Base-by-base conservation (phyloP, 2,888 invertebrate species). In the Cartodere bifasciata region DNA sequence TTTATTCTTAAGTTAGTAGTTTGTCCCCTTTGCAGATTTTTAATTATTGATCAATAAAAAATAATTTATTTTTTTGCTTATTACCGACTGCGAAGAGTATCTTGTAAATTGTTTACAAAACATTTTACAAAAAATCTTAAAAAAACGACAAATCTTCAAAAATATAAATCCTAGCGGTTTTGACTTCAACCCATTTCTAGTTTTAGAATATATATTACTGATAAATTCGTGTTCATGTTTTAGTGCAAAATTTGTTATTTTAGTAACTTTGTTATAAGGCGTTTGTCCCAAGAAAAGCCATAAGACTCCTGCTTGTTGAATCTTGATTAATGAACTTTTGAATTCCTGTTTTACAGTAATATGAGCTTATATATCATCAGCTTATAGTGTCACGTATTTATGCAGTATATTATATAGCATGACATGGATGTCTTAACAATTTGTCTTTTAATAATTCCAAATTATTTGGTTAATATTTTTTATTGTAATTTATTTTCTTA, bases 271-370 rank as follows among this genome's bases (percentile, higher is more conserved):
- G 40, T 41, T 42, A 33, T 32, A 33, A 36, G 32, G 33, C 43
- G 38, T 37, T 39, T 40, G 35, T 38, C 39, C 40, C 16, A 15
- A 36, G 40, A 40, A n/a, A n/a, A n/a, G n/a, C n/a, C n/a, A n/a
- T n/a, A n/a, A n/a, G n/a, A 41, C 45, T 34, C 42, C 35, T 44
- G 43, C 44, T 42, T 37, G 42, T 45, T 44, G 45, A 44, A 45
- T 41, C 43, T 42, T 46, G 48, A 48, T 47, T 45, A 47, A 48
- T 46, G 45, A 44, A 46, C 42, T 44, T 37, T 37, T 36, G 42
- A 44, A 44, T 45, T 48, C 45, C 45, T 44, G 48, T 47, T 45
- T 47, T 47, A 42, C 41, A 42, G 43, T 47, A 45, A 46, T 47
- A 43, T 45, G 43, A 47, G 48, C 45, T 47, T 45, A 46, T 47